Conservation (phyloP, 2,113 vertebrate species). For the Tenebrosternarchus preto region DNA sequence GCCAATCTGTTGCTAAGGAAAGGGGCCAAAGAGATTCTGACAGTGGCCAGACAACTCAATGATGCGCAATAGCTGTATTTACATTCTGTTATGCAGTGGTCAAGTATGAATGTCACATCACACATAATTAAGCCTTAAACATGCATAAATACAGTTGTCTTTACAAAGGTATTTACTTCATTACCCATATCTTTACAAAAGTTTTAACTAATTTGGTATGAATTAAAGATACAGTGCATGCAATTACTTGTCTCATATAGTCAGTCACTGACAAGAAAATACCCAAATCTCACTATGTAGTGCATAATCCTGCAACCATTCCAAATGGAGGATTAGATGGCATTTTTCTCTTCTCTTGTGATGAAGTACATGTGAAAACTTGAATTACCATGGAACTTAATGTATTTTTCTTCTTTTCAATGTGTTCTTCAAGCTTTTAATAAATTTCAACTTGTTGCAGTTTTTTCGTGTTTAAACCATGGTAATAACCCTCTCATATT, state of each 20-base stretch:
- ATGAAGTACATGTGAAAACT: too few relatives aligned
- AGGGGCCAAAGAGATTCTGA: conserved; percentile 82
- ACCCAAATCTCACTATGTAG: neutral
- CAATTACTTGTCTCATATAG: neutral
- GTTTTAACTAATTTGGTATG: neutral
- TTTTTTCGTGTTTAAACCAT: too few relatives aligned
- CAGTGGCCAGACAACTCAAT: conserved; percentile 80
- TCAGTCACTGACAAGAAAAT: neutral
- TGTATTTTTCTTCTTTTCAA: too few relatives aligned
- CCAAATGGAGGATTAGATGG: too few relatives aligned
- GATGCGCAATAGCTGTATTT: conserved; percentile 68
- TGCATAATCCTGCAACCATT: too few relatives aligned
- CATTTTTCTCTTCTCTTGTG: too few relatives aligned
- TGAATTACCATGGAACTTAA: too few relatives aligned
- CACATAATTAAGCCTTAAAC: neutral
- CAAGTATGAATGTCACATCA: neutral
- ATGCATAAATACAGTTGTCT: neutral
- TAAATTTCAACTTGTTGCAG: too few relatives aligned
- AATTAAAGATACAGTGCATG: neutral
- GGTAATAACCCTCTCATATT: too few relatives aligned
- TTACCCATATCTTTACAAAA: neutral
- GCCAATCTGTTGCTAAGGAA: conserved; percentile 79
- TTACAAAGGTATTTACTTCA: conserved; percentile 1
- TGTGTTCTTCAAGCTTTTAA: too few relatives aligned
- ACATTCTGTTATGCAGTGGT: neutral